Evolutionary conservation across 2,888 invertebrate genomes (phyloP).

Genomic region (Plagodis dolabraria): DNA sequence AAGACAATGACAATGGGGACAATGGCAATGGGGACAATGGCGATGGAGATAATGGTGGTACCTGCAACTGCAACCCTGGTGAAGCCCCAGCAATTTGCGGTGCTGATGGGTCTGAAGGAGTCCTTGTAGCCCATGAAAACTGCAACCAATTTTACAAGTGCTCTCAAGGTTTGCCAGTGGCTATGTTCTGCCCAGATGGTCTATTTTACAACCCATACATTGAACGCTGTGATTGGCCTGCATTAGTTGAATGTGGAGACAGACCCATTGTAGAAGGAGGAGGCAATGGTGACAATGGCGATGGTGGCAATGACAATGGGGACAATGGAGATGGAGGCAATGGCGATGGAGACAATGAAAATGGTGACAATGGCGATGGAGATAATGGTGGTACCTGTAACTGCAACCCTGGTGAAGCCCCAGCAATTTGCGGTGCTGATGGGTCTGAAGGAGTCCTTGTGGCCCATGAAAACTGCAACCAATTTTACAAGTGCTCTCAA

Average conservation of each 20-base stretch:
- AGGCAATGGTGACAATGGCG: slow-evolving; percentile 22
- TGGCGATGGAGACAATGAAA: slow-evolving; percentile 1
- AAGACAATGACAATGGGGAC: slow-evolving; percentile 19
- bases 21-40: slow-evolving; percentile 24
- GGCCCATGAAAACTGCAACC: slow-evolving; percentile 42
- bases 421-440: slow-evolving; percentile 22
- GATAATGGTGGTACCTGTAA: slow-evolving; percentile 29
- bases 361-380: slow-evolving; percentile 12
- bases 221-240: slow-evolving; percentile 44
- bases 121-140: slow-evolving; percentile 45
- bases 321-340: slow-evolving; percentile 24
- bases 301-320: slow-evolving; percentile 15
- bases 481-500: slow-evolving; percentile 39
- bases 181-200: slow-evolving; percentile 20
- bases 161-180: slow-evolving; percentile 30
- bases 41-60: slow-evolving; percentile 17
- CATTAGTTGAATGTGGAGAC: slow-evolving; percentile 46
- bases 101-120: slow-evolving; percentile 39
- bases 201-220: slow-evolving; percentile 34
- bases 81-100: slow-evolving; percentile 46
- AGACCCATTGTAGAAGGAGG: slow-evolving; percentile 33
- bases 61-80: slow-evolving; percentile 34
- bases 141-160: slow-evolving; percentile 52
- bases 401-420: slow-evolving; percentile 31
- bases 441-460: slow-evolving; percentile 29